Conservation (phyloP, 2,888 invertebrate species). For the Thymelicus acteon region DNA sequence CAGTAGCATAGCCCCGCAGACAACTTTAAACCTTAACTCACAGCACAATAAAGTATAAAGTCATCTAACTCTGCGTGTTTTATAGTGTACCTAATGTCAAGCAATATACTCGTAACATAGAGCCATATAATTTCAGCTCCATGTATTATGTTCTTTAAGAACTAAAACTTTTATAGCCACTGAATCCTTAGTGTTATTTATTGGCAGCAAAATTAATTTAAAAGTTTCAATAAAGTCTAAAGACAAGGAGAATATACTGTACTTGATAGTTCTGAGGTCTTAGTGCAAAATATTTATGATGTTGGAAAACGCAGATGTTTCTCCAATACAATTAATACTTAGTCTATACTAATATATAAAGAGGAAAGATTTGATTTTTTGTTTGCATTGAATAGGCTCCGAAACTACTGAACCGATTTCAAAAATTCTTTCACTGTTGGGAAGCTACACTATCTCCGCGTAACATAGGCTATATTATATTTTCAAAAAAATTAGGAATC, state of each 20-base stretch:
- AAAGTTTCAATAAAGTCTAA: conserved; percentile 5
- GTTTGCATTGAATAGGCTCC: too few species aligned
- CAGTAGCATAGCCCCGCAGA: neutral
- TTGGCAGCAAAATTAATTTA: conserved; percentile 8
- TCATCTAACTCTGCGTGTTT: conserved; percentile 15
- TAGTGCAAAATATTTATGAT: too few species aligned
- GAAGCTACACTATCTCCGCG: too few species aligned
- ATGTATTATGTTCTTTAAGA: conserved; percentile 18
- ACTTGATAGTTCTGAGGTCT: too few species aligned
- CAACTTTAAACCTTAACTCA: conserved; percentile 10
- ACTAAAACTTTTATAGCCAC: conserved; percentile 29
- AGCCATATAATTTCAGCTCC: conserved; percentile 30
- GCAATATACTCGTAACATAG: conserved; percentile 14
- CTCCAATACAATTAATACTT: too few species aligned
- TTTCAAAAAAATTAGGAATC: too few species aligned
- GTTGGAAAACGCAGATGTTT: too few species aligned
- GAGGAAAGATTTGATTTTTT: too few species aligned
- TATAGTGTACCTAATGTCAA: conserved; percentile 25
- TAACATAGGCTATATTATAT: too few species aligned
- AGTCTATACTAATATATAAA: too few species aligned
- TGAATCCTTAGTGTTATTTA: conserved; percentile 27
- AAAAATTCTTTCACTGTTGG: too few species aligned
- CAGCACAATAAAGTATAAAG: conserved; percentile 4
- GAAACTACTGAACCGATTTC: too few species aligned
- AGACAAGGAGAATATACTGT: neutral